Conservation (phyloP, 2,113 vertebrate genomes). For the Megaceryle torquata region DNA sequence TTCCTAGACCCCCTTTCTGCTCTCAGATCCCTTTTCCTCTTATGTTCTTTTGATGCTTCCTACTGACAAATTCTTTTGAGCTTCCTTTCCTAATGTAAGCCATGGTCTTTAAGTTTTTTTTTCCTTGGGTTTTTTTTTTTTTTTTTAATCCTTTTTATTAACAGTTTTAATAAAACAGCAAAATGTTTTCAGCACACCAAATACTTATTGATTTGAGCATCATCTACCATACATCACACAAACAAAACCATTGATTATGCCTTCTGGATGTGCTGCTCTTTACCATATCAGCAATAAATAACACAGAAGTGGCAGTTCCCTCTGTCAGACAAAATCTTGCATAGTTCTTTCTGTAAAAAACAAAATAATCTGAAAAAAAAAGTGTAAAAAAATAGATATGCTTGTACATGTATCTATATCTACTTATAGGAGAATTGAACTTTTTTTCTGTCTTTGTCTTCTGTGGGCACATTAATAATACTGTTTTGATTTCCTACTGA, state of each 20-base stretch:
- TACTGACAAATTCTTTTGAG: slow-evolving; percentile 52
- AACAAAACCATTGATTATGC: background rate
- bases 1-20: slow-evolving; percentile 11
- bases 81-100: background rate
- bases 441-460: background rate
- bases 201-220: background rate
- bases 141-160: slow-evolving; percentile 19
- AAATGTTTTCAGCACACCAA: background rate
- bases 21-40: slow-evolving; percentile 51
- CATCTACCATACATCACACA: background rate
- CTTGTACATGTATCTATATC: background rate
- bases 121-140: background rate
- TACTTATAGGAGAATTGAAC: background rate
- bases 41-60: slow-evolving; percentile 36
- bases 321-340: background rate
- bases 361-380: background rate
- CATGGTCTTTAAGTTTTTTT: background rate
- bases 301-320: background rate
- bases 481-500: background rate
- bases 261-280: background rate
- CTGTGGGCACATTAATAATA: background rate
- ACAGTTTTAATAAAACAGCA: background rate
- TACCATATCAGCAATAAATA: background rate
- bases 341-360: background rate
- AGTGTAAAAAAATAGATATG: background rate